Base-by-base conservation (phyloP, 2,113 vertebrate genomes). In the Butorides virescens region DNA sequence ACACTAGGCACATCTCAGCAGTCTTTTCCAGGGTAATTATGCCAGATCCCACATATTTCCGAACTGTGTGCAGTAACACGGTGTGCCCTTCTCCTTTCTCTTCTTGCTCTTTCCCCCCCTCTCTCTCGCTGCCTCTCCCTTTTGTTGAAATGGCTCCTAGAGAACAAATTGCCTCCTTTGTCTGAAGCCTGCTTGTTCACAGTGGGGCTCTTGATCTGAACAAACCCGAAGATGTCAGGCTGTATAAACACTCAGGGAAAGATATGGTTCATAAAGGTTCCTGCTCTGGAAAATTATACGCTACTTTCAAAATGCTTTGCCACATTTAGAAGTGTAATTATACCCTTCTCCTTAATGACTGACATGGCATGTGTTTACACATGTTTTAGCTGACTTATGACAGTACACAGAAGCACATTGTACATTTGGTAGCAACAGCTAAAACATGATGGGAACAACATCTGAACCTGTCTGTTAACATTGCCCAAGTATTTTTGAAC, bases 321-420 rank as follows among this genome's bases (percentile, higher is more conserved):
- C 92, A 97, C 95, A 97, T 98, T 98, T 96, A 98, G 97, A 98
- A 98, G 78, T 97, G 89, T 98, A 98, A 98, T 98, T 98, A 98
- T 96, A 97, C 92, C 96, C 92, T 98, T 97, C 96, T 92, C 76
- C 83, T 97, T 98, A 98, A 97, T 98, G 96, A 98, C 97, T 98
- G 98, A 97, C 37, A 3, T 94, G 96, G 95, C 95, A 86, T 97
- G 92, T 98, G 95, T 98, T 98, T 98, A 98, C 96, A 92, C 29
- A 49, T 97, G 92, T 98, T 98, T 98, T 97, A 97, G 92, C 96
- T 98, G 95, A 97, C 97, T 98, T 97, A 77, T 81, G 95, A 97
- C 96, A 97, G 93, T 95, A 93, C 62, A 93, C 82, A 93, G 90
- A 91, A 79, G 76, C 70, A 62, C 80, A 93, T 81, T 96, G 77